Percentiles rank a stretch among this genome's conserved stretches.
phyloP scores from a whole-genome alignment of 2,888 invertebrate species.

The Meloe dianella region DNA sequence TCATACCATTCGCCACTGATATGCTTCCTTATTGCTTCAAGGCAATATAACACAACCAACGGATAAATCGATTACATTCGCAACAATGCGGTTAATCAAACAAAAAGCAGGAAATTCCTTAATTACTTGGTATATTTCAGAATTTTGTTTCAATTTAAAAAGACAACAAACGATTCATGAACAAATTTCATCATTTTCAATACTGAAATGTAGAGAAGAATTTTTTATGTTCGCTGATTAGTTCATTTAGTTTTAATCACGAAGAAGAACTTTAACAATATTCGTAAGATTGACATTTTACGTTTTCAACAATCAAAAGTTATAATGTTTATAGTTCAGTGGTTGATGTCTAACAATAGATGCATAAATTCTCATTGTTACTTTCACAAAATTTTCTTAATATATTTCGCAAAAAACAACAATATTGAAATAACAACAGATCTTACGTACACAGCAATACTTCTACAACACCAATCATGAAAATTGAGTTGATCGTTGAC shows the following conservation, averaged over 20 bases:
- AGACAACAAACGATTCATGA: background rate
- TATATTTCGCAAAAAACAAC: slow-evolving; percentile 40
- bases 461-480: background rate
- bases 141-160: background rate
- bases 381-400: slow-evolving; percentile 47
- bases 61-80: background rate
- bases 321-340: slow-evolving; percentile 47
- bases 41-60: background rate
- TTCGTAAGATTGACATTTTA: slow-evolving; percentile 45
- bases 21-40: slow-evolving; percentile 3
- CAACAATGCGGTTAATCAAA: slow-evolving; percentile 5
- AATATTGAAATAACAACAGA: slow-evolving; percentile 9
- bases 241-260: slow-evolving; percentile 37
- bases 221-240: background rate
- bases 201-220: too few species aligned
- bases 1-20: background rate
- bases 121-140: background rate
- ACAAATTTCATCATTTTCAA: background rate
- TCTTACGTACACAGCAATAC: background rate
- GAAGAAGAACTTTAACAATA: slow-evolving; percentile 48
- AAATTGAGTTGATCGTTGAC: background rate
- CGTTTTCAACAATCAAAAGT: slow-evolving; percentile 31
- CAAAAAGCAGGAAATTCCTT: slow-evolving; percentile 10
- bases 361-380: slow-evolving; percentile 49
- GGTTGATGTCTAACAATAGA: slow-evolving; percentile 50